Base-by-base conservation (phyloP, 2,888 invertebrate species). In the Steinernema scapterisci region DNA sequence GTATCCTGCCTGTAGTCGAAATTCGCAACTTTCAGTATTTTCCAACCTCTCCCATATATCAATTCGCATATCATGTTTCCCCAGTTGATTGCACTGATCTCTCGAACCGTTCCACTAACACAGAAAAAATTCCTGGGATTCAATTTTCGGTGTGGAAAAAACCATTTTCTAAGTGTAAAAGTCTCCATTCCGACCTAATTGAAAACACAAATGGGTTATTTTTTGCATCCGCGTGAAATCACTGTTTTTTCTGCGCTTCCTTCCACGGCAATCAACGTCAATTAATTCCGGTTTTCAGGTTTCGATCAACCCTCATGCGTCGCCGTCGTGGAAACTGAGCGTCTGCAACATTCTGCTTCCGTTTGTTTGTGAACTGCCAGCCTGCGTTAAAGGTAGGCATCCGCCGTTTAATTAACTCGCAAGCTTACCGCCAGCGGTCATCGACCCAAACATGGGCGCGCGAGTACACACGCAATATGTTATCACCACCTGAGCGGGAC, bases 341-440 rank as follows among this genome's bases (percentile, higher is more conserved):
- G 95, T 95, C 43, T 97, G 97, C 89, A 96, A 96, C 90, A 93
- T 93, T 73, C 91, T 97, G 72, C 90, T 95, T 84, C 95, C 95
- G 31, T 97, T 97, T 89, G 93, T 96, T 92, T 97, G 97, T 88
- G 92, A 93, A 87, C 91, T 94, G 31, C 91, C 91, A 80, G 95
- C 96, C 72, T 97, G 96, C 89, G 94, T 95, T 73, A 91, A 92
- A 88, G 93, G 86, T 87, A 9, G 19, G 31, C 23, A 63, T 27
- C 63, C 63, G n/a, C n/a, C n/a, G 63, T 6, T 63, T 63, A 21
- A 31, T 63, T 27, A 63, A 63, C 63, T 31, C 27, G 38, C 23
- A 25, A 31, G 63, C 63, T 31, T 63, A 31, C 63, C 31, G 54
- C 11, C n/a, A n/a, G n/a, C 54, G 63, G 63, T 63, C 63, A 31